Evolutionary conservation across 64 coral and sea anemone genomes (phyloP).

Genomic region (Cladopsammia gracilis): DNA sequence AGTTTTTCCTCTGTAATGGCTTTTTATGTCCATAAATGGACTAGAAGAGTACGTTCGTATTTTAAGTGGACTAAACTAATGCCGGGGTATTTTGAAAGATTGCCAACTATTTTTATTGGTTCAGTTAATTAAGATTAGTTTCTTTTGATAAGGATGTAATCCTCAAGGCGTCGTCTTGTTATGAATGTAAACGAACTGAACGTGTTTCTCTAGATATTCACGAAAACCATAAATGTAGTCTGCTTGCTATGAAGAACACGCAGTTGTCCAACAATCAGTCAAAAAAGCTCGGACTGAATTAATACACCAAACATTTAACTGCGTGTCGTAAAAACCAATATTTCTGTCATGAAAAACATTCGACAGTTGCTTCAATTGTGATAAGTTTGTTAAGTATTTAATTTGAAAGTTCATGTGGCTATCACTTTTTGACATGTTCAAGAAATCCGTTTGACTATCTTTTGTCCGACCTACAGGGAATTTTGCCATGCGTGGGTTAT

Average conservation of each 20-base stretch:
- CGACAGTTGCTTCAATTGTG: not conserved
- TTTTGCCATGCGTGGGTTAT: conserved; percentile 16
- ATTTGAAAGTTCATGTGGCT: conserved; percentile 14
- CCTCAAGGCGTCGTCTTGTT: not conserved
- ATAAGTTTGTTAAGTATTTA: conserved; percentile 5
- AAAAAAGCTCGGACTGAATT: not conserved
- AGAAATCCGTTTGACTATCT: conserved; percentile 25
- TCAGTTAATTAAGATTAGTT: conserved; percentile 5
- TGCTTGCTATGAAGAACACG: not conserved
- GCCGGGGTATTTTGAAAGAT: not conserved
- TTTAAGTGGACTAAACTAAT: not conserved
- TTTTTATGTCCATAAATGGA: not conserved
- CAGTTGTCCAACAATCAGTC: not conserved
- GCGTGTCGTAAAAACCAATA: not conserved
- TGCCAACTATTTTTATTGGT: conserved; percentile 14
- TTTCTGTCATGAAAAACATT: not conserved
- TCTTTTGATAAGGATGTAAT: conserved; percentile 15
- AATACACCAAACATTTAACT: not conserved
- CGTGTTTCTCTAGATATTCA: not conserved
- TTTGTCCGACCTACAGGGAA: conserved; percentile 23
- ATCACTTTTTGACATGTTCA: conserved; percentile 22
- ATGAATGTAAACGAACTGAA: not conserved
- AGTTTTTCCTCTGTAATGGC: too few species aligned
- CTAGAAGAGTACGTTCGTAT: not conserved
- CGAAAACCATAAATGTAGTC: not conserved